Conservation (phyloP, 1,140 invertebrate genomes). For the Drosophila orosa region DNA sequence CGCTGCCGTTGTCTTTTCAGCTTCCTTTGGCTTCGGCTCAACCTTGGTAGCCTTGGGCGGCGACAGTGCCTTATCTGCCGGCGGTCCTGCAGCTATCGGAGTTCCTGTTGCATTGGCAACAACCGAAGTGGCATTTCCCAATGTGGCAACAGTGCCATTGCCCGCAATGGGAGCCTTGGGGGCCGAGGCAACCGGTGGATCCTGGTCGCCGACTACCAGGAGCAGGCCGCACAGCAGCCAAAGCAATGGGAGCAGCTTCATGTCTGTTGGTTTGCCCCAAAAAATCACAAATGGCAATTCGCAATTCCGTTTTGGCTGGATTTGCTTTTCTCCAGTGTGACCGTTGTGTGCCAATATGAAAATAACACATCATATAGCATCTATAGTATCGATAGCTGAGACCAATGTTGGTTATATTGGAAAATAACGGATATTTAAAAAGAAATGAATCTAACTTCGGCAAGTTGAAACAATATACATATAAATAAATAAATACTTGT, state of each 20-base stretch:
- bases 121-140: not conserved
- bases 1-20: not conserved
- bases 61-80: not conserved
- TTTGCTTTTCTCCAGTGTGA: conserved; percentile 9
- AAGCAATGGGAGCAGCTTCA: conserved; percentile 22
- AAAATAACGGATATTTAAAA: not conserved
- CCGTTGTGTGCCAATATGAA: not conserved
- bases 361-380: no score
- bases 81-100: not conserved
- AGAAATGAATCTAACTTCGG: no score
- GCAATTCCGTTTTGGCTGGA: conserved; percentile 8
- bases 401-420: no score
- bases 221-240: conserved; percentile 29
- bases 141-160: not conserved
- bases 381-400: no score
- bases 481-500: no score
- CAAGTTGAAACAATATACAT: no score
- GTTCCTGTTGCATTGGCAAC: conserved; percentile 15
- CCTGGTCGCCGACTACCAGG: conserved; percentile 14
- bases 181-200: not conserved
- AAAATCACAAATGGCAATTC: conserved; percentile 8
- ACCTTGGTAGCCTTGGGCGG: not conserved
- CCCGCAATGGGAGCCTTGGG: not conserved
- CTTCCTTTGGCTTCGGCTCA: not conserved
- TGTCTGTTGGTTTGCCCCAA: not conserved